Base-by-base conservation (phyloP, 2,113 vertebrate genomes). In the Lagenorhynchus albirostris region DNA sequence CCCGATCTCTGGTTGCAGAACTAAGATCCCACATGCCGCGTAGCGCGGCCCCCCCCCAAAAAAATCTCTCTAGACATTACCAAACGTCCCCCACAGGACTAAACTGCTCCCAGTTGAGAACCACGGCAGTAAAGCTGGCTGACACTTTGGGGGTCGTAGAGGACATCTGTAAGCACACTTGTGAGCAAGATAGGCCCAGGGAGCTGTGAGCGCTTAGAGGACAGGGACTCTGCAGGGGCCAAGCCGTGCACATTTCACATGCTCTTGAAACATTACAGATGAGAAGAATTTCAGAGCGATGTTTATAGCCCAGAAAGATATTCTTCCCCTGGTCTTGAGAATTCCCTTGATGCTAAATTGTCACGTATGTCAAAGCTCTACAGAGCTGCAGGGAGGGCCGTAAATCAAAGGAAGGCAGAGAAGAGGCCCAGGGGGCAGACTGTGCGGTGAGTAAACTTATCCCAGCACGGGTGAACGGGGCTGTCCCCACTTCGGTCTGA, bases 341-440 rank as follows among this genome's bases (percentile, higher is more conserved):
- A 87, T 71, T 97, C 92, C 96, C 94, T 60, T 86, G 94, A 92
- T 92, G 11, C 83, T 73, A 81, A 94, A 94, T 85, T 92, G 87
- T 83, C 90, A 33, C 44, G 50, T 77, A 71, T 53, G 55, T 62
- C 29, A 33, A 71, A 94, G 65, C 85, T 38, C 67, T 55, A 38
- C 96, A 85, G 89, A 95, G 89, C 18, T 44, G n/a, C 33, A 88
- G 76, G 44, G 17, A 79, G n/a, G 68, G 31, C 33, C 86, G n/a
- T 96, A 97, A 97, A 97, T 95, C 62, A 94, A 84, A 95, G 80
- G 41, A 94, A 96, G 23, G 12, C 83, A 96, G 55, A 93, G 62
- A 85, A 92, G 91, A 91, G 65, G 23, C 92, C 87, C 67, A 17
- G 68, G 93, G 71, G 83, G 80, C 71, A 44, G n/a, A 71, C 11